These are phyloP conservation scores for Neuroscelio doddi DNA, from an alignment of 2,888 invertebrate genomes.

Conservation along the genomic window DNA sequence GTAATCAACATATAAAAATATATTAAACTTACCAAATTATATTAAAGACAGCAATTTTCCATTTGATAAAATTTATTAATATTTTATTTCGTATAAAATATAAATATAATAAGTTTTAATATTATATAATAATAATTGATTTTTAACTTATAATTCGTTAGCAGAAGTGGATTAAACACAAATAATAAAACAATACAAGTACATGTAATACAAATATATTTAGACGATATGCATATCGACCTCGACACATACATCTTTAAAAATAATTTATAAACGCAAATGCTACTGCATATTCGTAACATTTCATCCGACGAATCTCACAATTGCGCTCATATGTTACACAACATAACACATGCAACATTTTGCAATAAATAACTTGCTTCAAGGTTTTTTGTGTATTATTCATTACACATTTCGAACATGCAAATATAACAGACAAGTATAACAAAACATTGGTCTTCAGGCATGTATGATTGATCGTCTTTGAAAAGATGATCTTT, in stretches of 20 bases:
- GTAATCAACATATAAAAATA: too few species aligned
- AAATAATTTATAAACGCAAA: constrained; percentile 13
- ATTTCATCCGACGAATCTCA: constrained; percentile 5
- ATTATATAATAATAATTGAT: too few species aligned
- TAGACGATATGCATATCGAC: constrained; percentile 19
- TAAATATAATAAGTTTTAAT: too few species aligned
- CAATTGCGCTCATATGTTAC: constrained; percentile 3
- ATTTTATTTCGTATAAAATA: too few species aligned
- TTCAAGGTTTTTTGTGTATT: constrained; percentile 10
- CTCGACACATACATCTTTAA: constrained; percentile 20
- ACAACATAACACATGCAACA: constrained; percentile 21
- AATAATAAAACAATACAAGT: constrained; percentile 7
- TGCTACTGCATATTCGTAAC: constrained; percentile 5
- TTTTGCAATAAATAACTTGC: constrained; percentile 33
- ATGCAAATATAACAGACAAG: constrained; percentile 1
- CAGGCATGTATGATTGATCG: not conserved
- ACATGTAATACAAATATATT: constrained; percentile 35
- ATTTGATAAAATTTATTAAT: too few species aligned
- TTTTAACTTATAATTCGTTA: too few species aligned
- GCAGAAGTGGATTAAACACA: too few species aligned
- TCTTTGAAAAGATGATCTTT: too few species aligned
- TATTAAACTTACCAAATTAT: too few species aligned
- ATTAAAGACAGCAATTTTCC: too few species aligned
- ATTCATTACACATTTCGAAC: not conserved
- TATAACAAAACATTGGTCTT: not conserved